Evolutionary conservation across 2,113 vertebrate species (phyloP), one percentile per base, ranked within the genome.

Genomic region (Gavialis gangeticus): DNA sequence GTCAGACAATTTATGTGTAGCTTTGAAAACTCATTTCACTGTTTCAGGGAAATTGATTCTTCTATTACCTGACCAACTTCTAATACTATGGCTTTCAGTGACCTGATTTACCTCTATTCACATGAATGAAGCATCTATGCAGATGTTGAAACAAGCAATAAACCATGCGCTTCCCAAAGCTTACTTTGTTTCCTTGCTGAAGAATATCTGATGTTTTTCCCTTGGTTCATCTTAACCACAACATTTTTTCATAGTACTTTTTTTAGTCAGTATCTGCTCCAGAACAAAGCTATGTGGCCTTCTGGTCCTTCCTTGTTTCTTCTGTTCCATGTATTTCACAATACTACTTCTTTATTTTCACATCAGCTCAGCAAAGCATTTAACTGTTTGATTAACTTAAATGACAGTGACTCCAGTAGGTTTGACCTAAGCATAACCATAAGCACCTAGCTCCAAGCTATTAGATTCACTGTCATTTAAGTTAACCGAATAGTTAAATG

Each of bases 111-210:
- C 11, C 30, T 69, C 83, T 58, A 12, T 69, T n/a, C 64, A 46
- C 1, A 0, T 0, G 5, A 64, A 14, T 21, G 55, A 10, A 25
- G 8, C 62, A 55, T 34, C 78, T 12, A 10, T 63, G 57, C 82
- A 76, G 85, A 67, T 6, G 62, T 34, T 56, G 85, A 58, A 79
- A 90, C 7, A 64, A 67, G 66, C 91, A 81, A 30, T 37, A 87
- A 64, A 17, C 1, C 0, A 60, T 0, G 2, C 76, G 57, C 28
- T 67, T 84, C 89, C 82, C 79, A 2, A 54, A 64, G 55, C 1
- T 6, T 3, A 22, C 46, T 73, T 73, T 57, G 25, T n/a, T 77
- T 58, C 67, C 22, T 76, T n/a, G 34, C 10, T 73, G 12, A 73
- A 25, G 46, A 30, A 73, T 71, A 37, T 71, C 30, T 73, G 69